These are phyloP conservation scores for Myotis myotis DNA, from an alignment of 2,797 vertebrate species.

Conservation along the genomic window DNA sequence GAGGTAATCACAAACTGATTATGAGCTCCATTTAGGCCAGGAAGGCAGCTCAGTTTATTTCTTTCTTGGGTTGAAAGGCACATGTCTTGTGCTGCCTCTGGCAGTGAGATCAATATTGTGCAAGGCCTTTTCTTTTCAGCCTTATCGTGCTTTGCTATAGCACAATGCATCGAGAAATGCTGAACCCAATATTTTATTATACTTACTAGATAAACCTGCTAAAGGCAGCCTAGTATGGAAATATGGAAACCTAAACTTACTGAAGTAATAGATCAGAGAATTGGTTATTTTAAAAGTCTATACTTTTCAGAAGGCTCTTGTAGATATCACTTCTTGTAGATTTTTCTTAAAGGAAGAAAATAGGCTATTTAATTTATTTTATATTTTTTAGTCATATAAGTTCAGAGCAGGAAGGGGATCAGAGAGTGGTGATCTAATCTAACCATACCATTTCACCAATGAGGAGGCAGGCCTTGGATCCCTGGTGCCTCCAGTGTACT, in stretches of 20 bases:
- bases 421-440: not conserved
- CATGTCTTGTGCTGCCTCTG: not conserved
- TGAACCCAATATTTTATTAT: not conserved
- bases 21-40: not conserved
- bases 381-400: not conserved
- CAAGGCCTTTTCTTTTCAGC: conserved; percentile 10
- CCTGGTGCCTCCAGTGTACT: not conserved
- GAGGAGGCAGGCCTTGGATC: not conserved
- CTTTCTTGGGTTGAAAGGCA: conserved; percentile 16
- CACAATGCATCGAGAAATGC: not conserved
- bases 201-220: not conserved
- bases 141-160: not conserved
- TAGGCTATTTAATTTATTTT: not conserved
- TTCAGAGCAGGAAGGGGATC: not conserved
- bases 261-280: not conserved
- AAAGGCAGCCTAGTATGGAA: not conserved
- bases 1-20: conserved; percentile 10
- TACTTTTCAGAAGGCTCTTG: not conserved
- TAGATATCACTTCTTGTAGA: not conserved
- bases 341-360: not conserved
- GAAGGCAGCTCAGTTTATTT: not conserved
- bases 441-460: not conserved
- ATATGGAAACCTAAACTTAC: not conserved
- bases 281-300: not conserved
- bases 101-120: conserved; percentile 31